Conservation (phyloP, 2,797 vertebrate species). For the Nyctalus aviator region DNA sequence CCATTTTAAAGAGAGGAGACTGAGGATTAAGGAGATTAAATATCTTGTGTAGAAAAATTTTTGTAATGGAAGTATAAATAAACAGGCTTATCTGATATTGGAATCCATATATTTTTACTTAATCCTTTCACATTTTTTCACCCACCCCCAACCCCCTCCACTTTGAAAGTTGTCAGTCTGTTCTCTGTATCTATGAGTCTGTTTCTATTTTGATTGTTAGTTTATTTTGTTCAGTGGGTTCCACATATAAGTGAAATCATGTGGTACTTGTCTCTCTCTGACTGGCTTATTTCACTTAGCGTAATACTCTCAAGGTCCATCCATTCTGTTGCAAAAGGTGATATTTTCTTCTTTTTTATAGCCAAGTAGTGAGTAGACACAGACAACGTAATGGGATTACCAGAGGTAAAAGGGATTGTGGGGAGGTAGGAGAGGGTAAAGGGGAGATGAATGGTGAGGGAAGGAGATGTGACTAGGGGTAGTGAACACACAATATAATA, state of each 20-base stretch:
- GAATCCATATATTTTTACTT: neutral
- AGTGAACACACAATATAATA: neutral
- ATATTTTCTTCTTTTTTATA: neutral
- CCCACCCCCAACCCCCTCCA: neutral
- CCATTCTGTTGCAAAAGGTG: neutral
- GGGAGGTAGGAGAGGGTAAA: neutral
- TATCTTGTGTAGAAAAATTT: conserved; percentile 16
- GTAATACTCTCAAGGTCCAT: neutral
- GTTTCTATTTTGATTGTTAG: neutral
- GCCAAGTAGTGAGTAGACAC: neutral
- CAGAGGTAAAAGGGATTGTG: neutral
- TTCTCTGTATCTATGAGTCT: neutral
- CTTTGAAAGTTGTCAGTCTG: neutral
- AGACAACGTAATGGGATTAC: neutral
- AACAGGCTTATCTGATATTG: conserved; percentile 33
- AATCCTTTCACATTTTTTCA: neutral
- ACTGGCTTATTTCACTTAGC: neutral
- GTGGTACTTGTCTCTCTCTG: neutral
- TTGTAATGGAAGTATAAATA: conserved; percentile 55
- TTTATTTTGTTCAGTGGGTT: neutral
- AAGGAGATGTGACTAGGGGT: neutral
- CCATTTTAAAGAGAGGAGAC: conserved; percentile 64
- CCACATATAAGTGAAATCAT: neutral
- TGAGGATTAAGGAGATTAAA: conserved; percentile 54
- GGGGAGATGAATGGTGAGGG: neutral